Evolutionary conservation across 2,113 vertebrate species (phyloP).

Genomic region (Nycticebus coucang): DNA sequence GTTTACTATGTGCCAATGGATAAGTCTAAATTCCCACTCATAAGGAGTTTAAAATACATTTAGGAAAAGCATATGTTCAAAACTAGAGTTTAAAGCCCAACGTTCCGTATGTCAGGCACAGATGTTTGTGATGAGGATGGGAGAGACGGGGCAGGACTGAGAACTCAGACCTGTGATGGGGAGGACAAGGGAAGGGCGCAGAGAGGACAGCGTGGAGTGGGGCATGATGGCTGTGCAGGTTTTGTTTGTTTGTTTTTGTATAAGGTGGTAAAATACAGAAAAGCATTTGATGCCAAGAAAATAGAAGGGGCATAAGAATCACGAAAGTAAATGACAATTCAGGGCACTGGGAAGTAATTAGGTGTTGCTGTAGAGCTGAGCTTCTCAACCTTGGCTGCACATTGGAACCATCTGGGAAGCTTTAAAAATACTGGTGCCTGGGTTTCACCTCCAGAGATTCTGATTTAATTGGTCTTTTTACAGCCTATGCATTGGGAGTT

Average conservation of each 20-base stretch:
- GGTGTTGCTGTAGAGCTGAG: neutral
- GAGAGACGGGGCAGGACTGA: neutral
- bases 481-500: neutral
- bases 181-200: neutral
- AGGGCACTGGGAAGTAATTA: neutral
- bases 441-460: neutral
- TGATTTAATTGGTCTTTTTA: conserved; percentile 12
- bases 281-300: conserved; percentile 28
- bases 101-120: neutral
- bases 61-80: neutral
- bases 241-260: neutral
- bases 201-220: neutral
- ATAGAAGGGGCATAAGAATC: neutral
- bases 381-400: neutral
- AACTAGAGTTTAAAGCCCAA: neutral
- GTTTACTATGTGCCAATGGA: neutral
- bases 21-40: neutral
- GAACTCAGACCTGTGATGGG: neutral
- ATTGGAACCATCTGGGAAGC: neutral
- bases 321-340: neutral
- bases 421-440: neutral
- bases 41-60: neutral
- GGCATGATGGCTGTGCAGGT: neutral
- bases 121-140: neutral
- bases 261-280: neutral